Evolutionary conservation across 1,140 invertebrate species (phyloP), one percentile per base, ranked within the genome.

Genomic region (Lethocerus indicus): DNA sequence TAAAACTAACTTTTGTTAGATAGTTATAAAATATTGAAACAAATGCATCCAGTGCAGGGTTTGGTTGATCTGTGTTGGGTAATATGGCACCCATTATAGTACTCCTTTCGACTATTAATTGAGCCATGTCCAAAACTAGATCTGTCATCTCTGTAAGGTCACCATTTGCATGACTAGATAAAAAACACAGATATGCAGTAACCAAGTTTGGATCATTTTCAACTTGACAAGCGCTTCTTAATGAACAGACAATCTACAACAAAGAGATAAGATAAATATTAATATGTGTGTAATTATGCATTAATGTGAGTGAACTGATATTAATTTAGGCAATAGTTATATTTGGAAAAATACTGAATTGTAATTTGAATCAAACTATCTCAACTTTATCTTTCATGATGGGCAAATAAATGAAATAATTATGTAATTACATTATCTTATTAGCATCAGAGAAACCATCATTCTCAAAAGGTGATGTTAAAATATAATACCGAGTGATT

Each of bases 21-120:
- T 89, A 87, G 49, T 74, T 73, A 53, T 79, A 75, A 60, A 88
- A 87, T 12, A 92, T 79, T 13, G 71, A 65, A 46, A 88, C 78
- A 23, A 94, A 71, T 1, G 84, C 76, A 54, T 84, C 75, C 13
- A 92, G 68, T 1, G 82, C 81, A 41, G 72, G 70, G 47, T 70
- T 65, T 53, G 75, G 63, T 57, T 68, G 61, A 54, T 72, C 67
- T 14, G 67, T 59, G 7, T 73, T 68, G 1, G 87, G 88, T 18
- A 94, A 66, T 48, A 95, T 83, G 44, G 83, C 79, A 27, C 79
- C 76, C 39, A 90, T 81, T 51, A 95, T 82, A 5, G 83, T 87
- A 53, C 81, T 84, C n/a, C 92, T 70, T 64, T 96, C 91, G 16
- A 96, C 90, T 43, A 97, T 83, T 39, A 96, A 67, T 56, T 90